Conservation (phyloP, 2,113 vertebrate genomes). For the Scortum barcoo region DNA sequence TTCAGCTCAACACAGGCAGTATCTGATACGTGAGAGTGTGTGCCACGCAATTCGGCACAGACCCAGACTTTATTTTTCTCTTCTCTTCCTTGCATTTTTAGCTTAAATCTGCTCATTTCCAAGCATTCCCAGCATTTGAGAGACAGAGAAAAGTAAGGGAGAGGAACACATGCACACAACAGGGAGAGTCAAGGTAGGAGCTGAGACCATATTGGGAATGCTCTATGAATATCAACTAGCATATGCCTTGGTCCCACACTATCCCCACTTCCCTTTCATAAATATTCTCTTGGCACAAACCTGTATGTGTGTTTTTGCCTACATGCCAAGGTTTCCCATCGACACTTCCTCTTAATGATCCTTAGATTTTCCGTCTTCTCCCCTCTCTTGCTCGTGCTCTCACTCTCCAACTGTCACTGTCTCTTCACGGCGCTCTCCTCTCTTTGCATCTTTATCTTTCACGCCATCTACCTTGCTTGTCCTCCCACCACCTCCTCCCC, state of each 20-base stretch:
- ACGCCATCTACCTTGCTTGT: conserved; percentile 40
- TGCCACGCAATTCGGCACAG: conserved; percentile 31
- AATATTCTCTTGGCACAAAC: conserved; percentile 68
- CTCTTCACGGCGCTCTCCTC: conserved; percentile 19
- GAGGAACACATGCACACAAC: conserved; percentile 40
- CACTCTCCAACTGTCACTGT: conserved; percentile 34
- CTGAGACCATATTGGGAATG: conserved; percentile 65
- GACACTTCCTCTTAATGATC: conserved; percentile 61
- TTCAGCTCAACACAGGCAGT: conserved; percentile 27
- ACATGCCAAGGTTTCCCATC: conserved; percentile 59
- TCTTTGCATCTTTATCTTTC: conserved; percentile 52
- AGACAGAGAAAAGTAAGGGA: conserved; percentile 41
- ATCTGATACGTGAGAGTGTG: conserved; percentile 39
- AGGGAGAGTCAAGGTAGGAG: conserved; percentile 66
- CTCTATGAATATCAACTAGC: conserved; percentile 74
- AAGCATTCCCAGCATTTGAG: conserved; percentile 20
- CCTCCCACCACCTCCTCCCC: conserved; percentile 16
- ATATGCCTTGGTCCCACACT: conserved; percentile 64
- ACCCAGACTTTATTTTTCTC: conserved; percentile 32
- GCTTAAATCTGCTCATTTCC: conserved; percentile 45
- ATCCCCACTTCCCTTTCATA: conserved; percentile 61
- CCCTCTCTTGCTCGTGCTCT: conserved; percentile 33
- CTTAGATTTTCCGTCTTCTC: conserved; percentile 47
- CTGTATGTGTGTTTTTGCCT: conserved; percentile 55
- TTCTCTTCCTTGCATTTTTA: conserved; percentile 53